Evolutionary conservation across 2,888 invertebrate species (phyloP), one percentile per base, ranked within the genome.

Genomic region (Venustoraphidia nigricollis): DNA sequence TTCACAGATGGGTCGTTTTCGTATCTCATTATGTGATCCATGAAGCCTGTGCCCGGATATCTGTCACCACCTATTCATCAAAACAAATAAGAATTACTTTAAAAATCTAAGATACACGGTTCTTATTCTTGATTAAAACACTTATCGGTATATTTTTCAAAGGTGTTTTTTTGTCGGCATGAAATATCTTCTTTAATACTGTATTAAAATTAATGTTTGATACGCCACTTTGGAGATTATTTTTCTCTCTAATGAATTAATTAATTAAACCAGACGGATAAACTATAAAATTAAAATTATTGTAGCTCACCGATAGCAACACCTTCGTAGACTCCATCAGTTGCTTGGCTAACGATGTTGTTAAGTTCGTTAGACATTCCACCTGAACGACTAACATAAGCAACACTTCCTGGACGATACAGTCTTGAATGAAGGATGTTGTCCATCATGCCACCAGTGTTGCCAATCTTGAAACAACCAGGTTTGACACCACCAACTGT

Each of bases 361-460:
- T 98, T 99, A 51, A 98, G 71, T 64, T 98, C 98, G 66, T 99
- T 98, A 45, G 95, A 96, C 98, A 98, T 98, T 9, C 98, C 98
- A 35, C 98, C 98, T 0, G 96, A 97, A 17, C 97, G 81, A 36
- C 42, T 40, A 1, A 98, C 98, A 65, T 98, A 98, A 0, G 96
- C 97, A 47, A 98, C 93, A 62, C 95, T 83, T 59, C 98, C 98
- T 0, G 96, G 87, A 34, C 98, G 73, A 70, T 97, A 98, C 10
- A 98, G 75, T 65, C 95, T 95, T 55, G 96, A 96, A 62, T 96
- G 90, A 2, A 98, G 71, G 56, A 99, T 95, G 64, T 98, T 98
- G 66, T 99, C 98, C 76, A 98, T 87, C 97, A 99, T 98, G 50
- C 98, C 98, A 10, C 97, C 98, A 0, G 98, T 98, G 72, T 98